Conservation (phyloP, 2,888 invertebrate genomes). For the Acanthoscelides obtectus region DNA sequence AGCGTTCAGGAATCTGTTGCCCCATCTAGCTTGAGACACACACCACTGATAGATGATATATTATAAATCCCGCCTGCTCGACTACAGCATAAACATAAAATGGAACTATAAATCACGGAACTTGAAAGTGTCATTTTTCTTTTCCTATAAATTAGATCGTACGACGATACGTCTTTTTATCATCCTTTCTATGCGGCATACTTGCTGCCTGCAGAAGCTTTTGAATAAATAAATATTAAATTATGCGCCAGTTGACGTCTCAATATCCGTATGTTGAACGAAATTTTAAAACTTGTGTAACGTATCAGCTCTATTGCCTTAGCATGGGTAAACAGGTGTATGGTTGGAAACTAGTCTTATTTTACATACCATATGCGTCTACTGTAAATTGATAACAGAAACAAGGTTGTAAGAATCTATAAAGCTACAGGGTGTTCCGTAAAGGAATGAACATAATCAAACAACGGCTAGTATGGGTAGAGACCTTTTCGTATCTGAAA, state of each 20-base stretch:
- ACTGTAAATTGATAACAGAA: no score
- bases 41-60: not conserved
- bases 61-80: not conserved
- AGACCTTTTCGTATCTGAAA: no score
- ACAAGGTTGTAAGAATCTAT: no score
- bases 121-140: constrained; percentile 13
- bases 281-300: not conserved
- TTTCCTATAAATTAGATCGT: constrained; percentile 12
- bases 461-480: no score
- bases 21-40: no score
- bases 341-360: no score
- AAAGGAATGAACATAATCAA: no score
- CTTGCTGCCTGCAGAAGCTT: not conserved
- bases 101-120: constrained; percentile 12
- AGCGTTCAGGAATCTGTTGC: no score
- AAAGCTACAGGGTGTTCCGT: no score
- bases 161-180: not conserved
- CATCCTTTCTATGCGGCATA: not conserved
- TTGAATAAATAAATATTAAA: not conserved
- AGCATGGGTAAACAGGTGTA: not conserved
- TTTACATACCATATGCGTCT: no score
- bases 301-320: not conserved
- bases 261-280: not conserved
- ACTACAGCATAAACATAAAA: constrained; percentile 6
- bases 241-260: not conserved